Evolutionary conservation across 2,113 vertebrate species (phyloP).

Genomic region (Anas platyrhynchos): DNA sequence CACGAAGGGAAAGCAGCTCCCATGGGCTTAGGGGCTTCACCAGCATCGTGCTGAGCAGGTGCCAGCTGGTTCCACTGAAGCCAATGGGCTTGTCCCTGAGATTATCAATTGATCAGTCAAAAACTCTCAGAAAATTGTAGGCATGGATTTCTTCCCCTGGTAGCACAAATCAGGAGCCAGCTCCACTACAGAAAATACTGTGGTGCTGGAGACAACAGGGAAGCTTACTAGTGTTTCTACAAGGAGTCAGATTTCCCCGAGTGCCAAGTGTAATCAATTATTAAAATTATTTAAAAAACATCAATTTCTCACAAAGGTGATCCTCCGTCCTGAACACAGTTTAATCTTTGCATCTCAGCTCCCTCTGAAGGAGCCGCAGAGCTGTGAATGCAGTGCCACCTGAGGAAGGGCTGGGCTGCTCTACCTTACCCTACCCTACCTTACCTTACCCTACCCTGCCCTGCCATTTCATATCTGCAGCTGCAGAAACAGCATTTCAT

Average conservation of each 20-base stretch:
- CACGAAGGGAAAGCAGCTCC: background rate
- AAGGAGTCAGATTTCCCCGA: background rate
- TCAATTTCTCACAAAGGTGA: background rate
- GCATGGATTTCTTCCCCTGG: background rate
- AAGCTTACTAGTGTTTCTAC: background rate
- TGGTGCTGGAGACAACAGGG: background rate
- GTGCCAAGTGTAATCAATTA: background rate
- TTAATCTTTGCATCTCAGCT: background rate
- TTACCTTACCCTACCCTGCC: too few relatives aligned
- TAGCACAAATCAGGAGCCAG: background rate
- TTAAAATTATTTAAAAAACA: background rate
- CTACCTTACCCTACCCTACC: too few relatives aligned
- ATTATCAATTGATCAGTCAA: background rate
- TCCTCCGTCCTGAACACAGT: background rate
- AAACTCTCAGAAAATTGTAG: background rate
- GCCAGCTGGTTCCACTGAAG: background rate
- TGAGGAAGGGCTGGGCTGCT: background rate
- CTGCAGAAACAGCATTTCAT: background rate
- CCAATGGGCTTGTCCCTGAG: background rate
- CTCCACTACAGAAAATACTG: rapidly evolving
- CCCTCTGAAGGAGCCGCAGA: background rate
- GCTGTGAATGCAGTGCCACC: rapidly evolving
- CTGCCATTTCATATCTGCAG: background rate
- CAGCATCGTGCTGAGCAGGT: background rate
- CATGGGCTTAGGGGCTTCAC: background rate